phyloP scores from a whole-genome alignment of 2,888 invertebrate species.

The Drosophila differens region DNA sequence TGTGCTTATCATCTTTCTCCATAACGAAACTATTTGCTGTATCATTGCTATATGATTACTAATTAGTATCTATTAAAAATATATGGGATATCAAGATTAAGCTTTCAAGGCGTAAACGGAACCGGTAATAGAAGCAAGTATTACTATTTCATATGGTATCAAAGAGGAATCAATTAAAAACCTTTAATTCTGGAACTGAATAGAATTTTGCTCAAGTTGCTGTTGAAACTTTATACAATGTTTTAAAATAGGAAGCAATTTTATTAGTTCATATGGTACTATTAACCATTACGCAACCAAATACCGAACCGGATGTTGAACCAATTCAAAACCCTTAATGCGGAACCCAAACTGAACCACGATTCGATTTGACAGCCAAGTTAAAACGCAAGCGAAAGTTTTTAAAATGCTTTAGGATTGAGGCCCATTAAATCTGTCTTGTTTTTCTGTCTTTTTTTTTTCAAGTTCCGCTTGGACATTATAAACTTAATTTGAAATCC shows the following conservation, averaged over 20 bases:
- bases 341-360: neutral
- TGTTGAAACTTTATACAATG: neutral
- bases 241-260: neutral
- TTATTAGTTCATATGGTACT: neutral
- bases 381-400: neutral
- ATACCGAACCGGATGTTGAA: neutral
- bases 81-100: neutral
- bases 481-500: constrained; percentile 48
- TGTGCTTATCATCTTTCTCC: neutral
- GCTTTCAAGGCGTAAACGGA: neutral
- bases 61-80: neutral
- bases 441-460: neutral
- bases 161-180: neutral
- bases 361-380: neutral
- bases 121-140: too few relatives aligned
- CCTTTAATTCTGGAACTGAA: neutral
- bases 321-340: neutral
- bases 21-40: neutral
- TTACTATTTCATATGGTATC: neutral
- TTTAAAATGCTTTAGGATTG: neutral
- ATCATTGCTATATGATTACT: neutral
- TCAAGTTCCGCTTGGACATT: constrained; percentile 16
- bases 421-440: neutral
- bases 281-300: too few relatives aligned
- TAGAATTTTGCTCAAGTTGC: neutral